Conservation (phyloP, 2,797 vertebrate genomes). For the Triplophysa yarkandensis region DNA sequence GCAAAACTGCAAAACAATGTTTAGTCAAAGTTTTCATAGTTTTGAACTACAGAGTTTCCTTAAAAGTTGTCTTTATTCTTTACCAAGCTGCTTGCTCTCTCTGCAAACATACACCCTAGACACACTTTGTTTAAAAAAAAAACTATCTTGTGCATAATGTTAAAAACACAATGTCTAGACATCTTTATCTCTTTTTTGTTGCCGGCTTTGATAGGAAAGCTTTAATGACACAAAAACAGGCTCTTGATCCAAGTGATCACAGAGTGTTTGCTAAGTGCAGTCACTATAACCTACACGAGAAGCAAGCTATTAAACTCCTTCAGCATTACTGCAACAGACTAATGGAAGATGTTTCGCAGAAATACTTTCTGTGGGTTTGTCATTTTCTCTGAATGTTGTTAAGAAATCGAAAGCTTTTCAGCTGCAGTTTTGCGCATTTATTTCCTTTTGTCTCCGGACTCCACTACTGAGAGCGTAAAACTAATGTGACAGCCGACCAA, state of each 20-base stretch:
- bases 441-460: not conserved
- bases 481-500: not conserved
- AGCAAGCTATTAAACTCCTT: not conserved
- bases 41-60: too few species aligned
- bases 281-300: conserved; percentile 29
- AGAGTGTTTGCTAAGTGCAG: conserved; percentile 41
- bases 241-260: conserved; percentile 19
- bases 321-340: not conserved
- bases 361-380: not conserved
- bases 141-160: not conserved
- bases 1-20: too few species aligned
- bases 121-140: not conserved
- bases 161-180: not conserved
- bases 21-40: too few species aligned
- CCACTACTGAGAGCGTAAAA: not conserved
- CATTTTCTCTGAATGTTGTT: not conserved
- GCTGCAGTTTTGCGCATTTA: not conserved
- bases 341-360: not conserved
- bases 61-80: too few species aligned
- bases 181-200: not conserved
- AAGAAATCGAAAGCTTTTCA: not conserved
- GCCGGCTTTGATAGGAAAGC: not conserved
- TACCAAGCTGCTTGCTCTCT: too few species aligned
- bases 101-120: too few species aligned
- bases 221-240: conserved; percentile 11